Evolutionary conservation across 1,140 invertebrate species (phyloP), one percentile per base, ranked within the genome.

Genomic region (Euwallacea similis): DNA sequence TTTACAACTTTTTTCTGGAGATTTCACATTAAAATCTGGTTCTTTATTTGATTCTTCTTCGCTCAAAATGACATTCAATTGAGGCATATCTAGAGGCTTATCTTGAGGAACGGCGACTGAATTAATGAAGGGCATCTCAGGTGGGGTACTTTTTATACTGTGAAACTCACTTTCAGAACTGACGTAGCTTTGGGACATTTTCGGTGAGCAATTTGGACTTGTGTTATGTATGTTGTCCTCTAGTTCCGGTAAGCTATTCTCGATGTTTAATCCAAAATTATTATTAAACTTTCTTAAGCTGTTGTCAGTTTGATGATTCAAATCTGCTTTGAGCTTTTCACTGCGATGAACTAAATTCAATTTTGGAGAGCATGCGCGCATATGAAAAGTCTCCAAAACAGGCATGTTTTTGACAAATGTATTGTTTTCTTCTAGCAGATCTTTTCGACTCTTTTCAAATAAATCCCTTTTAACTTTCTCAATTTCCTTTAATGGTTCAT

Each of bases 401-500:
- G 43, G 59, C 50, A 7, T 62, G 42, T 21, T 69, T 63, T 21
- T 42, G 2, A 56, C 55, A 44, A 68, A 11, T 44, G 41, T 60
- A 7, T 7, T 13, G 6, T 50, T 13, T 13, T 50, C 13, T 3
- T 54, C 55, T 11, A 66, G 10, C 8, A 59, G 7, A 33, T 33
- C 21, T 33, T 33, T 33, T 33, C 21, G 21, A 33, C 21, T 33
- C 21, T 72, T 72, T 7, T 56, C 65, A 62, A 72, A 67, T 41
- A 72, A 46, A 11, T 72, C 65, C 11, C 65, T 55, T 66, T 72
- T 55, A 50, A 64, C 59, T 50, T 67, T 68, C 50, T 72, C 71
- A 53, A 72, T 62, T 72, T 66, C 70, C 33, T 67, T 68, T 15
- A 72, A n/a, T 6, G 66, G 56, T 47, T 66, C 64, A 47, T 72